These are phyloP conservation scores for Drosophila yooni DNA, from an alignment of 2,888 invertebrate species.

Conservation along the genomic window DNA sequence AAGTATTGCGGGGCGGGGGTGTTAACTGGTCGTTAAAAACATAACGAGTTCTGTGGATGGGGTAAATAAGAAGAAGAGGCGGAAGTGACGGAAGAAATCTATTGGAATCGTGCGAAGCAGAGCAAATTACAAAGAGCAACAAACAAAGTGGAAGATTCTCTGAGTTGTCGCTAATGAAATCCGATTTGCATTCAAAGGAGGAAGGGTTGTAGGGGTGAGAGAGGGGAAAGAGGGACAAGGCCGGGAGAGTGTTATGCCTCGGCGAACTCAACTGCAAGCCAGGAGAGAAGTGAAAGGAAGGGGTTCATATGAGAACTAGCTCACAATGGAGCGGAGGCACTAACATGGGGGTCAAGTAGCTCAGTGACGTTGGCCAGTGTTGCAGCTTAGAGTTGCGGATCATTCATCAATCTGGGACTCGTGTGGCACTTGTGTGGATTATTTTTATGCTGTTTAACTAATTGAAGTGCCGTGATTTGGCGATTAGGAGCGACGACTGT, in stretches of 20 bases:
- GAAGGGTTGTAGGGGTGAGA: background rate
- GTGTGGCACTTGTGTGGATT: conserved; percentile 46
- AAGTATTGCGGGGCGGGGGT: conserved; percentile 12
- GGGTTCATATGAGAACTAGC: background rate
- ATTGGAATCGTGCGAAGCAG: conserved; percentile 21
- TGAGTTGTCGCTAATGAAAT: conserved; percentile 55
- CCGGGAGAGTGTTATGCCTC: conserved; percentile 26
- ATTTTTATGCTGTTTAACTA: conserved; percentile 71
- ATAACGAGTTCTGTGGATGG: conserved; percentile 39
- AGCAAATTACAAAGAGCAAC: conserved; percentile 38
- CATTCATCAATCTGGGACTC: conserved; percentile 55
- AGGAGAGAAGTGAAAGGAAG: background rate
- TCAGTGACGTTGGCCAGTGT: conserved; percentile 22
- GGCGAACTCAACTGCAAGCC: conserved; percentile 44
- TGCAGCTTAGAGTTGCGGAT: conserved; percentile 18
- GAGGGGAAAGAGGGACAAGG: no score
- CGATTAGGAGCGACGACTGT: conserved; percentile 29
- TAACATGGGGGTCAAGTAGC: conserved; percentile 13
- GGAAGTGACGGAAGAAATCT: conserved; percentile 11
- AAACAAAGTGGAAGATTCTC: conserved; percentile 54
- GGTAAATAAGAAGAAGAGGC: background rate
- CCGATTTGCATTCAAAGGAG: conserved; percentile 36
- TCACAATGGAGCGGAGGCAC: background rate
- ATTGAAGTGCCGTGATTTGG: conserved; percentile 77
- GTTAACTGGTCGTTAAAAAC: conserved; percentile 65